A percentile compares a stretch with the other conserved stretches of the same genome.
Evolutionary conservation across 2,113 vertebrate species (phyloP).

Genomic region (Emydura subglobosa): DNA sequence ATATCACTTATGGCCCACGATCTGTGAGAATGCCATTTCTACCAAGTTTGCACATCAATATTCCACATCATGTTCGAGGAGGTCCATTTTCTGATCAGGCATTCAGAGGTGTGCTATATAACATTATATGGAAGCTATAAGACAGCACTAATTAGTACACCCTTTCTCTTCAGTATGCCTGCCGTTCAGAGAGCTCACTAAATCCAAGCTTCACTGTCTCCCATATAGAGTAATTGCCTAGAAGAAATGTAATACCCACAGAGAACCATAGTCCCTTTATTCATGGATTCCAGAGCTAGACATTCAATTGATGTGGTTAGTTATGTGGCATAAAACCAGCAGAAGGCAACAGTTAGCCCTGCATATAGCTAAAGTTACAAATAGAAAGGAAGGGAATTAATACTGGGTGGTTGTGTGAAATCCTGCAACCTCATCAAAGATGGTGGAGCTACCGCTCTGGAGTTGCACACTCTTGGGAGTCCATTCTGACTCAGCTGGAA

Average conservation of each 20-base stretch:
- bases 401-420: neutral
- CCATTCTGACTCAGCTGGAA: neutral
- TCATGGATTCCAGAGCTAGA: neutral
- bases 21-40: neutral
- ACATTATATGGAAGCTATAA: neutral
- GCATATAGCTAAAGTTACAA: neutral
- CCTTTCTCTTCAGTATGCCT: neutral
- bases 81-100: neutral
- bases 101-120: neutral
- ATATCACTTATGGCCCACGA: neutral
- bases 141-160: neutral
- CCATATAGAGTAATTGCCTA: neutral
- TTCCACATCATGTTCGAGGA: neutral
- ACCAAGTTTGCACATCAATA: neutral
- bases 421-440: neutral
- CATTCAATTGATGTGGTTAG: neutral
- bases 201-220: neutral
- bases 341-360: neutral
- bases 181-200: neutral
- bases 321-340: neutral
- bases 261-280: neutral
- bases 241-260: neutral
- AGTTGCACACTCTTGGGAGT: fast-evolving
- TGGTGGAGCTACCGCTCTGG: neutral
- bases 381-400: neutral